These are phyloP conservation scores for Leptodactylus fallax DNA, from an alignment of 2,797 vertebrate species.

Conservation along the genomic window DNA sequence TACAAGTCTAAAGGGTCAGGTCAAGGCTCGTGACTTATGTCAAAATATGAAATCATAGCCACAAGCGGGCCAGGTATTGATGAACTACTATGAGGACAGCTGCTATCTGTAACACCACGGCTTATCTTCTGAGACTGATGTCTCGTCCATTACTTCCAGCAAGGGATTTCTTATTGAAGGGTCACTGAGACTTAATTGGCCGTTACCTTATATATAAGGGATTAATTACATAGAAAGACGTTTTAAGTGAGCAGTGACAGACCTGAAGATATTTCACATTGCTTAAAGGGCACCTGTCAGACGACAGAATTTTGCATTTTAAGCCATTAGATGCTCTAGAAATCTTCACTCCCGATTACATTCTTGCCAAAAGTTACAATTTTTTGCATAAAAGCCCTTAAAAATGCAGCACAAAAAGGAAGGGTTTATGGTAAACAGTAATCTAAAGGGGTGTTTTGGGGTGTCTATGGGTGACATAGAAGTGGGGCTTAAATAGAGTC, in stretches of 20 bases:
- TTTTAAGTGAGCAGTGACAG: background rate
- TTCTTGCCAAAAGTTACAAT: too few species aligned
- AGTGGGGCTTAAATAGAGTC: too few species aligned
- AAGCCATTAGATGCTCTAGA: background rate
- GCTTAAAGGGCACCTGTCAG: background rate
- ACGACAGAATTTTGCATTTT: background rate
- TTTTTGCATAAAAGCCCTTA: too few species aligned
- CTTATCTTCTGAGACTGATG: background rate
- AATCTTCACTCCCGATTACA: background rate
- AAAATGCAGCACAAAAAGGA: too few species aligned
- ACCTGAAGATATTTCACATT: background rate
- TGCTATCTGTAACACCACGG: background rate
- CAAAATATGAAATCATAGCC: constrained; percentile 32
- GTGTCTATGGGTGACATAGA: too few species aligned
- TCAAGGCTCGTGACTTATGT: constrained; percentile 23
- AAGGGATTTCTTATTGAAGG: background rate
- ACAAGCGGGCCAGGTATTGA: background rate
- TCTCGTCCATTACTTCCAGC: background rate
- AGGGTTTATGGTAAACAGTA: too few species aligned
- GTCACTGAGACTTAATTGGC: constrained; percentile 6
- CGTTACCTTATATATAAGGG: background rate
- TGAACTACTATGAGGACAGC: background rate
- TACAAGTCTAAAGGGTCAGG: constrained; percentile 15
- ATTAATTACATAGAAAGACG: background rate
- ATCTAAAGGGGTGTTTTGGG: too few species aligned